These are phyloP conservation scores for Furcifer pardalis DNA, from an alignment of 2,797 vertebrate species.

Conservation along the genomic window DNA sequence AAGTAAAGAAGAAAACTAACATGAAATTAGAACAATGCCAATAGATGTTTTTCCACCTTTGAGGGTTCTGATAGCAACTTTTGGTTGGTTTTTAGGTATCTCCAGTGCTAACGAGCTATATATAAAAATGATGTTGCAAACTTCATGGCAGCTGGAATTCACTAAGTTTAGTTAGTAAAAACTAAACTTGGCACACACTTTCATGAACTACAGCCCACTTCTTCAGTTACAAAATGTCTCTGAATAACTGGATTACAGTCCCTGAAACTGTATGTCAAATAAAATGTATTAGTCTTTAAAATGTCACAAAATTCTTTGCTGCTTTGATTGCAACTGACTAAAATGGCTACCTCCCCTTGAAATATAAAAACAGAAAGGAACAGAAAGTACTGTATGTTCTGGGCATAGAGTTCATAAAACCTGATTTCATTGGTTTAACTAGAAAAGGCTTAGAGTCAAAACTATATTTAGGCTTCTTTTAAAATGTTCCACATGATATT, in stretches of 20 bases:
- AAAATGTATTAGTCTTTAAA: too few species aligned
- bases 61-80: neutral
- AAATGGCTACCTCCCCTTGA: too few species aligned
- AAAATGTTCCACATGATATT: conserved; percentile 22
- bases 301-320: too few species aligned
- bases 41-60: conserved; percentile 5
- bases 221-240: too few species aligned
- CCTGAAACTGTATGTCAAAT: too few species aligned
- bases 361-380: neutral
- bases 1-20: conserved; percentile 4
- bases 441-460: conserved; percentile 3
- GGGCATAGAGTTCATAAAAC: neutral
- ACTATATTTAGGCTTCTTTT: neutral
- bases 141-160: neutral
- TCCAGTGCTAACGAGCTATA: neutral
- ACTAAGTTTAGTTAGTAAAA: neutral
- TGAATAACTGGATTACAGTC: too few species aligned
- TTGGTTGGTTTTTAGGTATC: neutral
- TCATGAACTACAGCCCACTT: too few species aligned
- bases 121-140: neutral
- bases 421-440: neutral
- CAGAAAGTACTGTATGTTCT: neutral
- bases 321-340: too few species aligned
- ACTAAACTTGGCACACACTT: neutral
- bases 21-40: conserved; percentile 4